These are phyloP conservation scores for Coccyzus lansbergi DNA, from an alignment of 2,797 vertebrate genomes.

Conservation along the genomic window DNA sequence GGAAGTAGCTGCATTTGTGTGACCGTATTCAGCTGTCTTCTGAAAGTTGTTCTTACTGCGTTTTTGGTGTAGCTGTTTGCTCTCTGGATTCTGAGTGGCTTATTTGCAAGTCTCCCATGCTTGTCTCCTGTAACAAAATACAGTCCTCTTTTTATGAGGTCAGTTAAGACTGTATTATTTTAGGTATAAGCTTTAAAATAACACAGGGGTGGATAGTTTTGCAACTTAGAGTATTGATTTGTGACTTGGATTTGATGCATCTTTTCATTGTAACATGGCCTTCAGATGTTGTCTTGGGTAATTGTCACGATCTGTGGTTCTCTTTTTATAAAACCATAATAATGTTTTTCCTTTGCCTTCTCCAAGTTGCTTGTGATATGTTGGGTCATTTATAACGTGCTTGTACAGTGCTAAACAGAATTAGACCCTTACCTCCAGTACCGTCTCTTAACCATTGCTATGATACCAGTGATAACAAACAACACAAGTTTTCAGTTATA, in stretches of 20 bases:
- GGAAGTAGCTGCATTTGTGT: neutral
- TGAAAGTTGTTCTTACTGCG: neutral
- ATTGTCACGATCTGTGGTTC: neutral
- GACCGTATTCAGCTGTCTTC: neutral
- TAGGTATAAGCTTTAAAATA: slow-evolving; percentile 4
- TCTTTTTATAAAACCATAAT: neutral
- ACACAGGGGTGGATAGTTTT: neutral
- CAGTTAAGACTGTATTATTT: neutral
- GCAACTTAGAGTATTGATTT: neutral
- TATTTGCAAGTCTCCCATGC: neutral
- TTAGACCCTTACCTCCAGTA: neutral
- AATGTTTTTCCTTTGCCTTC: neutral
- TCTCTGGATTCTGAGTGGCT: neutral
- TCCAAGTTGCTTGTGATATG: neutral
- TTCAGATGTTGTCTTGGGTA: neutral
- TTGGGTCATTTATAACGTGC: neutral
- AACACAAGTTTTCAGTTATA: neutral
- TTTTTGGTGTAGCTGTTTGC: neutral
- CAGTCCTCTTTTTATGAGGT: neutral
- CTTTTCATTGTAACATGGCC: neutral
- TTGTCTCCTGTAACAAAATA: neutral
- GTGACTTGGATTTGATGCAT: neutral
- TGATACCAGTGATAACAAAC: slow-evolving; percentile 5
- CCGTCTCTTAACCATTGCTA: slow-evolving; percentile 4
- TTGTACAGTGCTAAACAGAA: neutral